Conservation (phyloP, 2,113 vertebrate genomes). For the Mesitornis unicolor region DNA sequence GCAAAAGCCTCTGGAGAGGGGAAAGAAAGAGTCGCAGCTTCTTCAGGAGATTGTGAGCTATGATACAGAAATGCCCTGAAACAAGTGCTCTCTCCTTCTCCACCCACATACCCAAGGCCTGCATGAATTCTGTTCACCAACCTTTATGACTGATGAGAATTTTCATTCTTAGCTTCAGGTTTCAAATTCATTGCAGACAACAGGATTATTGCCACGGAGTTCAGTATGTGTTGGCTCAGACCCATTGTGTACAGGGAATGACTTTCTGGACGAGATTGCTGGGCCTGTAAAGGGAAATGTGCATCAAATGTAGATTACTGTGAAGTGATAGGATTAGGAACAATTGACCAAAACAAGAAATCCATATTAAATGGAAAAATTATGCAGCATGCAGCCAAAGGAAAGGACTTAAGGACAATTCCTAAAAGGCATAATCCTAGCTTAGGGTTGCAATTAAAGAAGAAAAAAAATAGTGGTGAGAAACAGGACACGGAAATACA, state of each 20-base stretch:
- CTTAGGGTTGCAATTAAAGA: not conserved
- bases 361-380: constrained; percentile 44
- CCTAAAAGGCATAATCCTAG: not conserved
- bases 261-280: not conserved
- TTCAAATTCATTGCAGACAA: not conserved
- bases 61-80: not conserved
- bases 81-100: not conserved
- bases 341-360: constrained; percentile 42
- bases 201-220: not conserved
- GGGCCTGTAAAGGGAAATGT: not conserved
- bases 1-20: not conserved
- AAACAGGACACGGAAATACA: not conserved
- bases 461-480: not conserved
- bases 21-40: not conserved
- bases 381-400: not conserved
- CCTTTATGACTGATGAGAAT: not conserved
- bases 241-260: not conserved
- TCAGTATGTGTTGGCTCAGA: not conserved
- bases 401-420: constrained; percentile 6
- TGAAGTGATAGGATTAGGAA: constrained; percentile 6
- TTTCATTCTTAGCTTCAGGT: not conserved
- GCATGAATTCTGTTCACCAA: not conserved
- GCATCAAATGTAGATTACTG: constrained; percentile 6
- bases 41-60: not conserved
- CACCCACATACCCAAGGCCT: not conserved